phyloP scores from a whole-genome alignment of 1,140 invertebrate species.

The Argopecten irradians region DNA sequence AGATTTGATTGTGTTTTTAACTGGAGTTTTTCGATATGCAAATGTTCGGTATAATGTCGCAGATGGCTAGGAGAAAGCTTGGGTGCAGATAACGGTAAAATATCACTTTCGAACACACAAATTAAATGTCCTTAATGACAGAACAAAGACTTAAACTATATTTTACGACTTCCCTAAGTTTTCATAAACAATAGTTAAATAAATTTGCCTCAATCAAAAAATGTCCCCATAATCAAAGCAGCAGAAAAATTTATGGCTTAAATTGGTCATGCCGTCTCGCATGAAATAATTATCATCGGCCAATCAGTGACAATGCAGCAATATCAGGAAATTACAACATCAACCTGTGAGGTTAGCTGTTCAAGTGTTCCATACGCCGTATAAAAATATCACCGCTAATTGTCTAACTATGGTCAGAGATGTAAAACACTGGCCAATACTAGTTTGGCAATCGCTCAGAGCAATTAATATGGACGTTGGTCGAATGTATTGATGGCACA shows the following conservation, averaged over 20 bases:
- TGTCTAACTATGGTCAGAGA: not conserved
- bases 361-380: not conserved
- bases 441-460: not conserved
- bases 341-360: not conserved
- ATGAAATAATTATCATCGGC: not conserved
- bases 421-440: not conserved
- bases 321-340: conserved; percentile 16
- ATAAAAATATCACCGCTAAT: not conserved
- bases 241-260: not conserved
- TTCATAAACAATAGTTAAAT: conserved; percentile 18
- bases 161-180: conserved; percentile 5
- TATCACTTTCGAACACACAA: conserved; percentile 1
- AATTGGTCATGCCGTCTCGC: not conserved
- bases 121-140: not conserved
- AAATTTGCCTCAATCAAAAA: not conserved
- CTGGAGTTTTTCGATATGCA: conserved; percentile 5
- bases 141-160: conserved; percentile 10
- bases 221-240: not conserved
- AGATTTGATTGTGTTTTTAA: not conserved
- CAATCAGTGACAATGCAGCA: not conserved
- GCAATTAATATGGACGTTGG: not conserved
- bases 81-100: conserved; percentile 7
- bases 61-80: conserved; percentile 1
- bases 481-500: not conserved
- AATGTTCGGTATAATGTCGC: conserved; percentile 7